Evolutionary conservation across 2,113 vertebrate species (phyloP), one percentile per base, ranked within the genome.

Genomic region (Numida meleagris): DNA sequence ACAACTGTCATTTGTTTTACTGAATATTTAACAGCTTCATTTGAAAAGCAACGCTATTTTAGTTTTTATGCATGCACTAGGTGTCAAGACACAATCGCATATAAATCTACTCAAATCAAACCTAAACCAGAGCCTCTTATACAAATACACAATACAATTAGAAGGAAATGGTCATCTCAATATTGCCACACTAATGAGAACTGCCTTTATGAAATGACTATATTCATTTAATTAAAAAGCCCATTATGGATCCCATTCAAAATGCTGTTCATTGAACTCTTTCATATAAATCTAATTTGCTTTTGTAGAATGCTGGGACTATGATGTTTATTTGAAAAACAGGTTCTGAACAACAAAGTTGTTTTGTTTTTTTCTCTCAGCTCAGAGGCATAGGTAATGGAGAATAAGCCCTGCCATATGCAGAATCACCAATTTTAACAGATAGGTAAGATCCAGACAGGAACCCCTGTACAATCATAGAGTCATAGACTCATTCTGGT

Each of bases 221-320:
- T 90, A 96, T 97, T 98, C 97, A 97, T 98, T 97, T 98, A 98
- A 98, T 98, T 98, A 98, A 98, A 97, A 98, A 97, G 93, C 86
- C 90, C 79, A 96, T 98, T 97, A 97, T 93, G 93, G 93, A 94
- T 94, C 95, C 96, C 91, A 88, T 95, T 97, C 94, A 96, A 92
- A 98, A 95, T 11, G 89, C 84, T 97, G 87, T 63, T 98, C 96
- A 75, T 71, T 97, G 97, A 97, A 94, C 88, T 97, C 97, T 89
- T 95, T 57, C 97, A 67, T 93, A 97, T 96, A 97, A 97, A 97
- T 97, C 93, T 93, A 82, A 93, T 97, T 96, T 97, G 95, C 90
- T 95, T 96, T 94, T 97, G 94, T 73, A 66, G 79, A 92, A 72
- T 51, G 93, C 88, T 95, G 71, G 82, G 92, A 85, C 38, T 71